Evolutionary conservation across 1,140 invertebrate species (phyloP), one percentile per base, ranked within the genome.

Genomic region (Subanguina moxae): DNA sequence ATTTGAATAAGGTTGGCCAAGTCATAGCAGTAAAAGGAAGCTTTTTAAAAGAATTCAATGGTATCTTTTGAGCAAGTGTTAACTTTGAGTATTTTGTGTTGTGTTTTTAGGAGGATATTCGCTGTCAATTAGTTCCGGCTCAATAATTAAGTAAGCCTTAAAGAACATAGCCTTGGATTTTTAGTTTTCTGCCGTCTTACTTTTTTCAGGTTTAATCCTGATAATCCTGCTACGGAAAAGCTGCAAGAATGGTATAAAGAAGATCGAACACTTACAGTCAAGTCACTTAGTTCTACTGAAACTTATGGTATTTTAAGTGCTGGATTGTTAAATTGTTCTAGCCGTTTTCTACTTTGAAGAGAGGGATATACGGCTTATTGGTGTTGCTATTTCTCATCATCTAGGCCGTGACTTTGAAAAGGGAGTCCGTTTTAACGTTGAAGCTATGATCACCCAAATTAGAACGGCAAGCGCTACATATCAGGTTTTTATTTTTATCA

Each of bases 11-110:
- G n/a, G 64, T 48, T 15, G 77, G 71, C 8, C 62, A 74, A 25
- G 76, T 83, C 19, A 66, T 82, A 28, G 75, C 65, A n/a, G 66
- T 82, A 45, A 82, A 82, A 52, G 78, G 80, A 19, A 70, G 57
- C 11, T n/a, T 38, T 48, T 71, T 80, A 8, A 70, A 52, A 45
- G 81, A 82, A 56, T 83, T 71, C 38, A 77, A 74, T 19, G 73
- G 76, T 67, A 23, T 15, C 32, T 38, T 38, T 38, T n/a, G n/a
- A n/a, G n/a, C n/a, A n/a, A 38, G 11, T 38, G 11, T 38, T 38
- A 38, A 38, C 3, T 38, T 11, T 38, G 32, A 38, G 3, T 11
- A 38, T 3, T 38, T 11, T 3, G 3, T 38, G 32, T 38, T 3
- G 11, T 38, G 11, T 38, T 38, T 38, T 5, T 38, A 38, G 32